A percentile compares a stretch with the other conserved stretches of the same genome.
Evolutionary conservation across 2,888 invertebrate genomes (phyloP).

Genomic region (Helicoverpa assulta): DNA sequence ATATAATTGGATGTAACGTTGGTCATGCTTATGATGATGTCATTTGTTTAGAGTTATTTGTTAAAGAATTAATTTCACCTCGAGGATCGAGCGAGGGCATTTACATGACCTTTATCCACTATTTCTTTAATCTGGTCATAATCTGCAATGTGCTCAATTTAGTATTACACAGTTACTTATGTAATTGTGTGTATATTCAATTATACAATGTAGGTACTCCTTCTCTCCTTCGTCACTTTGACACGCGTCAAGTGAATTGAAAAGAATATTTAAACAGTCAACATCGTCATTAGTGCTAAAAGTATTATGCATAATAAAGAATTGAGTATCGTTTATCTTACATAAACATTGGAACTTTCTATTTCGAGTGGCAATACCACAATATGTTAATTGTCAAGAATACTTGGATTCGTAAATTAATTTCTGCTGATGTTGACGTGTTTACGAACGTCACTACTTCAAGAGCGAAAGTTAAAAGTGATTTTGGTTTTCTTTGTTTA

Average conservation of each 20-base stretch:
- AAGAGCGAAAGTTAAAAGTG: slow-evolving; percentile 5
- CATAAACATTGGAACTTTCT: slow-evolving; percentile 44
- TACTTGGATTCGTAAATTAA: slow-evolving; percentile 3
- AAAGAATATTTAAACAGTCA: slow-evolving; percentile 35
- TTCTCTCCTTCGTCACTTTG: slow-evolving; percentile 1
- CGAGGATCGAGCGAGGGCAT: slow-evolving; percentile 10
- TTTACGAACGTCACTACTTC: neutral
- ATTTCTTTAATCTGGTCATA: neutral
- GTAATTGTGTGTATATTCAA: neutral
- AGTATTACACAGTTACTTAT: neutral
- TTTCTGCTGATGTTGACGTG: neutral
- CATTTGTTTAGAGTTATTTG: slow-evolving; percentile 35
- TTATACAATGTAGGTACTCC: slow-evolving; percentile 5
- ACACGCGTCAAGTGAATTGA: slow-evolving; percentile 29
- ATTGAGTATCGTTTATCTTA: slow-evolving; percentile 19
- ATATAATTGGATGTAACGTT: slow-evolving; percentile 30
- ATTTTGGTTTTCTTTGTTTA: neutral
- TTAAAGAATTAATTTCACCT: slow-evolving; percentile 36
- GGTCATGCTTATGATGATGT: slow-evolving; percentile 22
- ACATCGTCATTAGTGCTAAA: slow-evolving; percentile 38
- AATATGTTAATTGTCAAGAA: slow-evolving; percentile 25
- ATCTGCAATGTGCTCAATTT: neutral
- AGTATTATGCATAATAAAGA: slow-evolving; percentile 7
- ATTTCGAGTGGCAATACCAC: slow-evolving; percentile 18
- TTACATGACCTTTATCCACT: slow-evolving; percentile 15